These are phyloP conservation scores for Gasteruption jaculator DNA, from an alignment of 2,888 invertebrate genomes.

Conservation along the genomic window DNA sequence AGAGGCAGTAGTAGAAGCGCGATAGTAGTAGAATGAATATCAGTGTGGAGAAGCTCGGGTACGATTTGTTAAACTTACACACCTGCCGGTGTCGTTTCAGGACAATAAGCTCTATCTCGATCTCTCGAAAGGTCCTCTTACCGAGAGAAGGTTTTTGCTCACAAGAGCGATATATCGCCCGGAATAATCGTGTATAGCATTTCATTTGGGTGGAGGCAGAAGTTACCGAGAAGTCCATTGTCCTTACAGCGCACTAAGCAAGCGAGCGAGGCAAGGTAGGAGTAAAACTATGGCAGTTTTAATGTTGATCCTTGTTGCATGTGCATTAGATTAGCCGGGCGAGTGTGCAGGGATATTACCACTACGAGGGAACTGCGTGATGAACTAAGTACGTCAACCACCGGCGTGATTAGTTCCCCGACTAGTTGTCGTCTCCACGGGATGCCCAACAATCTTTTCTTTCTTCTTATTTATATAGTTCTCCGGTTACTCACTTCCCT, in stretches of 20 bases:
- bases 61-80: slow-evolving; percentile 43
- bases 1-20: no score
- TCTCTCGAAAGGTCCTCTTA: slow-evolving; percentile 38
- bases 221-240: slow-evolving; percentile 30
- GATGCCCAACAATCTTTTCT: no score
- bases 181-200: slow-evolving; percentile 36
- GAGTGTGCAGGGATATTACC: no score
- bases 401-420: slow-evolving; percentile 33
- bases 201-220: slow-evolving; percentile 29
- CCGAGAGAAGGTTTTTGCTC: slow-evolving; percentile 31
- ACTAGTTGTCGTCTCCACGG: slow-evolving; percentile 38
- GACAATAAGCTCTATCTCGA: slow-evolving; percentile 44
- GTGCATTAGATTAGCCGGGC: no score
- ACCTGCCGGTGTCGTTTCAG: slow-evolving; percentile 40
- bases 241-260: no score
- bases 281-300: no score
- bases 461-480: no score
- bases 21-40: no score
- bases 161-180: slow-evolving; percentile 30
- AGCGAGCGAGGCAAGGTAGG: no score
- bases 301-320: no score
- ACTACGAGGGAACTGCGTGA: slow-evolving; percentile 18
- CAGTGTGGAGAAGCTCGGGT: no score
- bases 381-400: slow-evolving; percentile 29
- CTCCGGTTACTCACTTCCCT: no score